Base-by-base conservation (phyloP, 2,113 vertebrate genomes). In the Menidia beryllina region DNA sequence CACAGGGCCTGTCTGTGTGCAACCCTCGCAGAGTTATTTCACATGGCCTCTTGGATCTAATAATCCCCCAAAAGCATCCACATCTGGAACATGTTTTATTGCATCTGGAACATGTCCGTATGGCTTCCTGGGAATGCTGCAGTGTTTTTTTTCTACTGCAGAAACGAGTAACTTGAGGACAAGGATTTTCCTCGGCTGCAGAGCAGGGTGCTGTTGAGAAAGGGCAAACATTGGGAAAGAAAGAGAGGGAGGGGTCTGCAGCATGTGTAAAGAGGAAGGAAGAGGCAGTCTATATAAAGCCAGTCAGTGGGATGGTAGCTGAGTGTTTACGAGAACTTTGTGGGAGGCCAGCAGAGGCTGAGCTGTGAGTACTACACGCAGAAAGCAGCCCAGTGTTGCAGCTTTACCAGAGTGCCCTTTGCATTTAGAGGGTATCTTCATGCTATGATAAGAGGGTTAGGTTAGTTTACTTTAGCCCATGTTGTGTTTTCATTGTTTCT, bases 241-340 rank as follows among this genome's bases (percentile, higher is more conserved):
- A 41, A 14, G 2, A 24, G 51, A 34, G 26, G 75, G 75, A 56
- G 65, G 59, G 76, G 45, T 27, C 30, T 70, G 2, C 19, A 26
- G 7, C 1, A 5, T 9, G 1, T 60, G n/a, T 45, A n/a, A 75
- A 79, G 67, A 81, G 72, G 83, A 86, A 80, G 79, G 48, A 67
- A 51, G 23, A 61, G 10, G 21, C 14, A 3, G 17, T 15, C 57
- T 75, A 64, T 83, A 85, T 78, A 88, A 83, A 80, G 54, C 45
- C 19, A 69, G 34, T 12, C 15, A 25, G 15, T 39, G 25, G 12
- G 21, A 39, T 3, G 63, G 38, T 19, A 60, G 49, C 21, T 26
- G 6, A 63, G 34, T 47, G 55, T 81, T 34, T 58, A 61, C 15
- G 51, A 48, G 41, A 25, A n/a, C 8, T 2, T 45, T 19, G 47